A percentile compares a stretch with the other conserved stretches of the same genome.
Evolutionary conservation across 1,140 invertebrate species (phyloP).

Genomic region (Frieseomelitta varia): DNA sequence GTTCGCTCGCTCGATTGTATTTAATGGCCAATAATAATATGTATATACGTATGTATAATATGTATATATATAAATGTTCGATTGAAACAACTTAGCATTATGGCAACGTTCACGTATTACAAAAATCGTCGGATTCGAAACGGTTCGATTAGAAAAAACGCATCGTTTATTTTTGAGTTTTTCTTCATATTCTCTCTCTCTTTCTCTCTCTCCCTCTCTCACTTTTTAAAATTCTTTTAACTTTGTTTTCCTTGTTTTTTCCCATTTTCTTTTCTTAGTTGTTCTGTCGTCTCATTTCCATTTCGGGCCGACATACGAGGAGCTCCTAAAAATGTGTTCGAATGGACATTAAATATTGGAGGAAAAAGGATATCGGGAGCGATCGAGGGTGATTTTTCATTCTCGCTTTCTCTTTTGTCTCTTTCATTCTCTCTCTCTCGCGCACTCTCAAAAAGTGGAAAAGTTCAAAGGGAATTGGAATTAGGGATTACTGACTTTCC

Average conservation of each 20-base stretch:
- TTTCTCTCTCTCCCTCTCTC: background rate
- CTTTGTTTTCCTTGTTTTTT: background rate
- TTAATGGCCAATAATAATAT: slow-evolving; percentile 50
- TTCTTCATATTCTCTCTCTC: background rate
- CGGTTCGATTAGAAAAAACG: slow-evolving; percentile 48
- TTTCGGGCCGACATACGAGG: slow-evolving; percentile 48
- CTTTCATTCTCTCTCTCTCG: background rate
- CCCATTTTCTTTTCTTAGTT: background rate
- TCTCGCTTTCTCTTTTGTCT: background rate
- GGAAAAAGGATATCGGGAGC: background rate
- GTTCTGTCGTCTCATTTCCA: background rate
- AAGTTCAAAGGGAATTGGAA: slow-evolving; percentile 8
- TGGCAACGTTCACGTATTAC: slow-evolving; percentile 60
- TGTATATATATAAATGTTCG: slow-evolving; percentile 12
- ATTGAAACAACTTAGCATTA: slow-evolving; percentile 57
- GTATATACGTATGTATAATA: slow-evolving; percentile 30
- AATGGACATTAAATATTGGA: slow-evolving; percentile 43
- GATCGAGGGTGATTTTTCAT: background rate
- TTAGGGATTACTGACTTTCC: slow-evolving; percentile 53
- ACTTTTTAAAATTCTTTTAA: background rate
- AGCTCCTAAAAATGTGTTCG: slow-evolving; percentile 42
- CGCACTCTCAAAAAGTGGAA: background rate
- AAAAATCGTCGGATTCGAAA: slow-evolving; percentile 55
- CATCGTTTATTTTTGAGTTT: slow-evolving; percentile 27
- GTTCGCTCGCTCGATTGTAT: background rate